Percentiles rank a stretch among this genome's conserved stretches.
Conservation (phyloP, 1,140 invertebrate genomes). For the Diorhabda sublineata region DNA sequence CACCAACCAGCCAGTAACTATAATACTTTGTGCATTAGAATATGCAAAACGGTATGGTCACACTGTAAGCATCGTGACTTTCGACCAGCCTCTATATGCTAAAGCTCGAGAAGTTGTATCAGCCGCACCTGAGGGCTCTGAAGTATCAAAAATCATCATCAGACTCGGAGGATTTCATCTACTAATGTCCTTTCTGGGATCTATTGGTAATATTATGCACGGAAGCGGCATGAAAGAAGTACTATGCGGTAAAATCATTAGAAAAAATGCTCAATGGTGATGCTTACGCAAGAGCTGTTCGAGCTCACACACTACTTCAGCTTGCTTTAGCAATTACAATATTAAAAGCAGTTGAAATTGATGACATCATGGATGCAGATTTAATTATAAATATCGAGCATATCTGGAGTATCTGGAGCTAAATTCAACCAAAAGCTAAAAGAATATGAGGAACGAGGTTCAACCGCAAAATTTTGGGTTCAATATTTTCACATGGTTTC, state of each 20-base stretch:
- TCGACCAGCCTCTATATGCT: slow-evolving; percentile 45
- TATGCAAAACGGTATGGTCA: slow-evolving; percentile 28
- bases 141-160: slow-evolving; percentile 40
- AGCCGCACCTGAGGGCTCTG: slow-evolving; percentile 36
- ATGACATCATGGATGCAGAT: slow-evolving; percentile 1
- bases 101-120: slow-evolving; percentile 48
- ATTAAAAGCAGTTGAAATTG: not conserved
- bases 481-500: slow-evolving; percentile 24
- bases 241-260: slow-evolving; percentile 5
- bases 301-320: no score
- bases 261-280: not conserved
- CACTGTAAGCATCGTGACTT: slow-evolving; percentile 39
- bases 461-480: not conserved
- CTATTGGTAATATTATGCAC: no score
- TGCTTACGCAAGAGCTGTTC: no score
- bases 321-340: not conserved
- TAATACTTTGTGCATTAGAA: slow-evolving; percentile 41
- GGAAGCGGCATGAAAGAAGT: not conserved
- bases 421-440: not conserved
- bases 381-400: not conserved
- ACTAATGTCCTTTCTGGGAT: slow-evolving; percentile 20
- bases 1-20: slow-evolving; percentile 41
- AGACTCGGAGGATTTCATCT: slow-evolving; percentile 46
- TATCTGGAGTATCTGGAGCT: not conserved
- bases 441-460: not conserved